These are phyloP conservation scores for Vandiemenella viatica DNA, from an alignment of 2,888 invertebrate species.

Conservation along the genomic window DNA sequence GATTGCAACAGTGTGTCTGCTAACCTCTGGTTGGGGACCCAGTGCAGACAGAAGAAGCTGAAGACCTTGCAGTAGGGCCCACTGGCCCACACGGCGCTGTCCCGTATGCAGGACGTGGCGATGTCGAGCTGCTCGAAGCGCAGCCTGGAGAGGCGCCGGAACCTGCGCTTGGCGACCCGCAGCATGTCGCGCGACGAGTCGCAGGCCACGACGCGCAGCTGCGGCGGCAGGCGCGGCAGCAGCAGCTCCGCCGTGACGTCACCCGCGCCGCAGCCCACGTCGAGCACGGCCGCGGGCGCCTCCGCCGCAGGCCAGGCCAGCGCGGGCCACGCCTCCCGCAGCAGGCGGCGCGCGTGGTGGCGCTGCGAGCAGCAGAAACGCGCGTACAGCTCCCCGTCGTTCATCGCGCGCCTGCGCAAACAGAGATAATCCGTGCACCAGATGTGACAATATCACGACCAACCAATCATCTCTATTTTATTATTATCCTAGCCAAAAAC, in stretches of 20 bases:
- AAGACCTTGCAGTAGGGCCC: conserved; percentile 46
- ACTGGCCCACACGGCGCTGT: not conserved
- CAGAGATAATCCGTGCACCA: too few relatives aligned
- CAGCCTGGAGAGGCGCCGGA: not conserved
- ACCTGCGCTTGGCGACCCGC: not conserved
- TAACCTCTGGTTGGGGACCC: too few relatives aligned
- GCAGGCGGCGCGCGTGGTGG: not conserved
- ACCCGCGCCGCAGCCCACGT: not conserved
- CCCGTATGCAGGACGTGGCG: not conserved
- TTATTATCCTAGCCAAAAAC: too few relatives aligned
- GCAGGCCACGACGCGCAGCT: not conserved
- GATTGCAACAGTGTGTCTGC: too few relatives aligned
- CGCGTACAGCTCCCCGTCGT: not conserved
- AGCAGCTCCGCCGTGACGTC: not conserved
- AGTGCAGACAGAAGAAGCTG: conserved; percentile 66
- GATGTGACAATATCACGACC: too few relatives aligned
- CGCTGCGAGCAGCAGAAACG: not conserved
- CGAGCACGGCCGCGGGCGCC: not conserved
- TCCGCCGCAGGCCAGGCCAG: not conserved
- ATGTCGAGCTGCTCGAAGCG: not conserved
- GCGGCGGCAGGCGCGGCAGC: not conserved
- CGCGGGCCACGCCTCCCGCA: not conserved
- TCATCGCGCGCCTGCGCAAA: too few relatives aligned
- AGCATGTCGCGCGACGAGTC: not conserved
- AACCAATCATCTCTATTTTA: too few relatives aligned